Percentiles rank a stretch among this genome's conserved stretches.
Evolutionary conservation across 1,140 invertebrate species (phyloP).

Genomic region (Pentalonia nigronervosa): DNA sequence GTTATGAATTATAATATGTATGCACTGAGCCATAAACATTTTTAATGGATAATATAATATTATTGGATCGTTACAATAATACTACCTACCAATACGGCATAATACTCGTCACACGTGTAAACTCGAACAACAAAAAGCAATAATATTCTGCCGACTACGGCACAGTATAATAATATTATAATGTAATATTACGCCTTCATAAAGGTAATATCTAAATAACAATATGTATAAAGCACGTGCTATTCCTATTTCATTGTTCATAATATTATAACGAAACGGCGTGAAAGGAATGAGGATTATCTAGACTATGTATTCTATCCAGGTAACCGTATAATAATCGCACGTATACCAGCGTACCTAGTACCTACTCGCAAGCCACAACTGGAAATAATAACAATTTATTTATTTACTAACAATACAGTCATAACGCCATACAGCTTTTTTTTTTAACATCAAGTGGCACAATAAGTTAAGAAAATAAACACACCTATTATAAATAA

Average conservation of each 20-base stretch:
- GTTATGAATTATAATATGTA: neutral
- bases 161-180: constrained; percentile 2
- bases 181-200: neutral
- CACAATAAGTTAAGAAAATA: too few species aligned
- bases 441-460: too few species aligned
- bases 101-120: neutral
- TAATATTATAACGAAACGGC: neutral
- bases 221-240: neutral
- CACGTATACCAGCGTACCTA: neutral
- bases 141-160: neutral
- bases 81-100: too few species aligned
- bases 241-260: neutral
- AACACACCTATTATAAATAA: too few species aligned
- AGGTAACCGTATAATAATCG: neutral
- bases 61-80: neutral
- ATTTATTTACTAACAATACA: too few species aligned
- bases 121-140: neutral
- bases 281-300: neutral
- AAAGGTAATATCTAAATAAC: neutral
- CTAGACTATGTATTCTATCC: neutral
- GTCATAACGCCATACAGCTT: too few species aligned
- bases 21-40: neutral
- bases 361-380: neutral
- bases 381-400: neutral
- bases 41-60: neutral